These are phyloP conservation scores for Laterallus jamaicensis DNA, from an alignment of 2,113 vertebrate genomes.

Conservation along the genomic window DNA sequence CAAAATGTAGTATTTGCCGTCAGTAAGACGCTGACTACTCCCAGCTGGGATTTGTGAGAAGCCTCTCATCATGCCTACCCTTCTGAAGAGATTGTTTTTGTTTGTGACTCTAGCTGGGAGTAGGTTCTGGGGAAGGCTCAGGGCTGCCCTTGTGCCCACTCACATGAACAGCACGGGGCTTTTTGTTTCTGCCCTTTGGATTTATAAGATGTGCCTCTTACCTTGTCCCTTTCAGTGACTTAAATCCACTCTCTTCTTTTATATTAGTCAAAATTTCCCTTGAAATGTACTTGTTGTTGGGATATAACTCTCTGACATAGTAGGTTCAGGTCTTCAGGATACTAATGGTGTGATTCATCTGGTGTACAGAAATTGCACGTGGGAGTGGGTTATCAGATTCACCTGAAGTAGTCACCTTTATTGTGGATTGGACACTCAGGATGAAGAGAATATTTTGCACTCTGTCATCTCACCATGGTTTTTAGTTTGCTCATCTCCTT, in stretches of 20 bases:
- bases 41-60: neutral
- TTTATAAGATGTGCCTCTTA: neutral
- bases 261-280: neutral
- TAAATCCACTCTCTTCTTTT: neutral
- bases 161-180: neutral
- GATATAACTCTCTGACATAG: neutral
- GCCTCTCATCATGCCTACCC: neutral
- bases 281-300: neutral
- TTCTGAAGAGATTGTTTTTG: neutral
- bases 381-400: neutral
- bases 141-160: neutral
- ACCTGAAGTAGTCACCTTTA: rapidly evolving
- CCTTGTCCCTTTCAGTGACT: neutral
- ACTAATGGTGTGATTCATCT: neutral
- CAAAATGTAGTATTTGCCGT: neutral
- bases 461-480: neutral
- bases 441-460: neutral
- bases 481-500: neutral
- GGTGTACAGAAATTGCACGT: rapidly evolving
- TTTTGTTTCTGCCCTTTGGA: neutral
- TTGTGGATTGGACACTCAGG: neutral
- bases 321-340: neutral
- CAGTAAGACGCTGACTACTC: neutral
- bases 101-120: neutral
- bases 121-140: neutral